Base-by-base conservation (phyloP, 1,140 invertebrate species). In the Plectrocnemia conspersa region DNA sequence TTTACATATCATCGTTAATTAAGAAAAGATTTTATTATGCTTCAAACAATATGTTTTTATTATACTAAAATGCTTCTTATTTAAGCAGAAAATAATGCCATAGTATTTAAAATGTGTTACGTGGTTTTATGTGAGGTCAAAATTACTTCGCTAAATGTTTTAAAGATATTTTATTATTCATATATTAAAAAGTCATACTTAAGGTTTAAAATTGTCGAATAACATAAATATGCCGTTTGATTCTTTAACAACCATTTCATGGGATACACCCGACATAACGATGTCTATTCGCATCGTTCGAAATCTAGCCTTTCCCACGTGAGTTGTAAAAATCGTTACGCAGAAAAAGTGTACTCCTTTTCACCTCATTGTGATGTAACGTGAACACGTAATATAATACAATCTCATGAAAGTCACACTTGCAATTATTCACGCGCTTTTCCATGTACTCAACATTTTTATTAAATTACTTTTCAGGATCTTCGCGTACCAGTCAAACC, bases 311-410 rank as follows among this genome's bases (percentile, higher is more conserved):
- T 41, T 52, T 52, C 53, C 35, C 47, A 47, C 41, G 53, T 21
- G 21, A 41, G 25, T 13, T 56, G 40, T 52, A 36, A 52, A 59
- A 35, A 58, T 32, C 33, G 50, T 59, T 54, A 50, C 57, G 52
- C 48, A 56, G 53, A 59, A 59, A 59, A 59, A 59, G 48, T 47
- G 53, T 55, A 40, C 53, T 56, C 38, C 32, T 59, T 56, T 44
- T 44, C 49, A 19, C 36, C 15, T 13, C 38, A 44, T 44, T 52
- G 36, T 53, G 38, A 44, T 29, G 50, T 27, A 53, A 44, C 32
- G 18, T 11, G 13, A 22, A 15, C 16, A 18, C 5, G 40, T 38
- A 6, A 33, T 10, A n/a, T n/a, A n/a, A n/a, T n/a, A n/a, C n/a
- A n/a, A n/a, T n/a, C n/a, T n/a, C n/a, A 24, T 32, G 46, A 48